phyloP scores from a whole-genome alignment of 2,113 vertebrate species.

The Passer montanus region DNA sequence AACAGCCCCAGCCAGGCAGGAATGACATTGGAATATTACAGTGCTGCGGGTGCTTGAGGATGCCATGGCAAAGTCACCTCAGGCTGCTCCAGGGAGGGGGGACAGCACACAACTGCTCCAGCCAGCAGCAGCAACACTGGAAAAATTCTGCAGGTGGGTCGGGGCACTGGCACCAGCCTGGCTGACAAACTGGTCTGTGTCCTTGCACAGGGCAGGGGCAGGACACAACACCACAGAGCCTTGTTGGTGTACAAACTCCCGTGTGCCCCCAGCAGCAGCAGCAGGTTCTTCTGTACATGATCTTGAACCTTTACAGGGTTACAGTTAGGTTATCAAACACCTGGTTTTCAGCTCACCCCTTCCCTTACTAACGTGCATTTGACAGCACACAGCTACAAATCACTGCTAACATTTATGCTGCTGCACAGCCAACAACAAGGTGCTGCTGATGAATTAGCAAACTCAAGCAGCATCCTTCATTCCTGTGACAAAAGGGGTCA shows the following conservation, averaged over 20 bases:
- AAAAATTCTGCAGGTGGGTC: not conserved
- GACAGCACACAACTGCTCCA: not conserved
- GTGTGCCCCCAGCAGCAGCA: not conserved
- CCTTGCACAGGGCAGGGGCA: not conserved
- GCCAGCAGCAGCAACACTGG: not conserved
- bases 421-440: not conserved
- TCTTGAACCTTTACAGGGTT: not conserved
- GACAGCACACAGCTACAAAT: not conserved
- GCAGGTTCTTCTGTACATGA: accelerated
- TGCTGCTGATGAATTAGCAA: not conserved
- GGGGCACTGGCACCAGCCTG: not conserved
- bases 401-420: not conserved
- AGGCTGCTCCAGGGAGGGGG: not conserved
- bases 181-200: not conserved
- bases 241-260: accelerated
- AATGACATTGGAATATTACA: not conserved
- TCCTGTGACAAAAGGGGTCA: accelerated
- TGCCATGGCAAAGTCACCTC: not conserved
- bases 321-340: not conserved
- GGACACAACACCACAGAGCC: accelerated
- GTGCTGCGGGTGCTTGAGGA: accelerated
- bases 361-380: accelerated
- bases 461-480: not conserved
- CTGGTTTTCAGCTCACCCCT: too few relatives aligned
- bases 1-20: not conserved